Percentiles rank a stretch among this genome's conserved stretches.
These are phyloP conservation scores for Aethes cnicana DNA, from an alignment of 2,888 invertebrate genomes.

Conservation along the genomic window DNA sequence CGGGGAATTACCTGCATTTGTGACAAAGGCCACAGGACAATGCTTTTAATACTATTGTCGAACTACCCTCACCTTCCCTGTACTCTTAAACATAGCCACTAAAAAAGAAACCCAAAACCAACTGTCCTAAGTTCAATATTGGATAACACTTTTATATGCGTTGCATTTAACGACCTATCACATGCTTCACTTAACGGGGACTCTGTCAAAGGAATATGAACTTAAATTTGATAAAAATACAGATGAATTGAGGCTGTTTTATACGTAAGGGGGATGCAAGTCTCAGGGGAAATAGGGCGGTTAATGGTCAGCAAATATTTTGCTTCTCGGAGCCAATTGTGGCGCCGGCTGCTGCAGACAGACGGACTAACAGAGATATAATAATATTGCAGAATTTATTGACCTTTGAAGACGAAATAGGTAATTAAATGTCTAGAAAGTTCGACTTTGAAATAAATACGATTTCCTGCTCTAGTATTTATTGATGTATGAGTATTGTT, in stretches of 20 bases:
- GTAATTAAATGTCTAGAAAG: too few species aligned
- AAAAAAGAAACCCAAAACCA: background rate
- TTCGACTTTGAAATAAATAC: too few species aligned
- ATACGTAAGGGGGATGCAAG: background rate
- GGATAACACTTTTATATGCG: background rate
- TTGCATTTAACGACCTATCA: slow-evolving; percentile 22
- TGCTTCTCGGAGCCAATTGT: too few species aligned
- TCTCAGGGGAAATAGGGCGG: slow-evolving; percentile 24
- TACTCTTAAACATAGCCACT: background rate
- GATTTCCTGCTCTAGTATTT: too few species aligned
- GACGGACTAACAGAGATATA: too few species aligned
- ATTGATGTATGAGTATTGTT: too few species aligned
- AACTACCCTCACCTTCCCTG: slow-evolving; percentile 29
- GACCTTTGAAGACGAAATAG: too few species aligned
- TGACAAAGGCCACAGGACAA: slow-evolving; percentile 27
- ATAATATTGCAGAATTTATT: too few species aligned
- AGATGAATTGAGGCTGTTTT: background rate
- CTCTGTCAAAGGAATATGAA: background rate
- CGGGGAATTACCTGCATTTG: slow-evolving; percentile 16
- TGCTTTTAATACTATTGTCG: slow-evolving; percentile 42
- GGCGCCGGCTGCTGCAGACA: too few species aligned
- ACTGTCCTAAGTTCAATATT: background rate
- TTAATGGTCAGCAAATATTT: slow-evolving; percentile 41
- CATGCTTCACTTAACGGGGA: slow-evolving; percentile 4
- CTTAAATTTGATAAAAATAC: background rate